Base-by-base conservation (phyloP, 1,140 invertebrate genomes). In the Drosophila willistoni region DNA sequence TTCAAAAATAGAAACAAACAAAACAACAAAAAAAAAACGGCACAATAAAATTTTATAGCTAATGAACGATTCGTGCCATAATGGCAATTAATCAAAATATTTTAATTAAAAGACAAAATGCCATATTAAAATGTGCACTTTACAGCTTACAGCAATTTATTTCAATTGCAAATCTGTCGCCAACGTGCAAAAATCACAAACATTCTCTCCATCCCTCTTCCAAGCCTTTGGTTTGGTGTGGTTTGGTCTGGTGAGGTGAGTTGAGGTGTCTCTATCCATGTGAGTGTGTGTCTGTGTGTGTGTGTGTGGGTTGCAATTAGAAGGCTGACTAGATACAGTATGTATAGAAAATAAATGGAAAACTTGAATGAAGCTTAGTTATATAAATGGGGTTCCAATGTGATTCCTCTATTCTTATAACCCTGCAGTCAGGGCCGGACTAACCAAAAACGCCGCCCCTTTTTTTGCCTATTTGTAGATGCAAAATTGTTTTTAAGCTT, bases 101-200 rank as follows among this genome's bases (percentile, higher is more conserved):
- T 51, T 76, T 78, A 86, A 85, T 85, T 85, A 86, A 85, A 87
- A 81, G 82, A 81, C 82, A 85, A 81, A 86, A 86, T 81, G 75
- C 65, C 82, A 85, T 80, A 85, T 85, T 85, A 81, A 85, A 82
- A 73, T 75, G 71, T 85, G 82, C 82, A 85, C 82, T 85, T 85
- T 85, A 73, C 82, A 57, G 47, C 65, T 54, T 54, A 66, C 41
- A 70, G 76, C 79, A 79, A 86, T 86, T 85, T 85, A 86, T 85
- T 73, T 51, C 44, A 51, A 65, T 72, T 33, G 56, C 25, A 81
- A 86, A 79, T 85, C 78, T 82, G 82, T 85, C 82, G 82, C 82
- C 82, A 85, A 85, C 82, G 79, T 85, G 83, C 82, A 85, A 85
- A 85, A 86, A 79, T 79, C 68, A 59, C 64, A 61, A 72, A 65